Percentiles rank a stretch among this genome's conserved stretches.
phyloP scores from a whole-genome alignment of 2,888 invertebrate species.

The Therioaphis trifolii region DNA sequence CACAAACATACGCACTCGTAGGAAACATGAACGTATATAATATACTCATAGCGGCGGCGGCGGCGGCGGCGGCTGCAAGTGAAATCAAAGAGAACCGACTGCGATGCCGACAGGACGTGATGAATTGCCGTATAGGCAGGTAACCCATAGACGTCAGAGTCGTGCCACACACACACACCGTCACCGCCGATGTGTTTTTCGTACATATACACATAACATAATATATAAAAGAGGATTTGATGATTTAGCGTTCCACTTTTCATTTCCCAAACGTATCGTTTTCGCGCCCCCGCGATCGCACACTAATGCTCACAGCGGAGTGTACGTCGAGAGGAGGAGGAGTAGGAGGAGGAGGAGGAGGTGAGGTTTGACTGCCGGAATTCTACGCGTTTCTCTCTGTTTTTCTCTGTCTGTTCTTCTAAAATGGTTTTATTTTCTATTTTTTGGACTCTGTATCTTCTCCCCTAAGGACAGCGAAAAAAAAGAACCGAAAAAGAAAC shows the following conservation, averaged over 20 bases:
- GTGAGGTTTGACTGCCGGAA: no score
- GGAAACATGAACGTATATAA: background rate
- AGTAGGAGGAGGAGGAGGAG: background rate
- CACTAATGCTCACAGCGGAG: background rate
- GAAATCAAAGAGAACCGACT: slow-evolving; percentile 36
- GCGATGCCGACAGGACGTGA: slow-evolving; percentile 10
- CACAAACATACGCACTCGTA: background rate
- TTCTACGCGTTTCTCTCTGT: background rate
- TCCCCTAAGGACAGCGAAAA: background rate
- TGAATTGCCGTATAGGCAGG: background rate
- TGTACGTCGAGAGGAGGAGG: background rate
- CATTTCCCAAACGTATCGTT: slow-evolving; percentile 45
- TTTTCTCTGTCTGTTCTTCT: no score
- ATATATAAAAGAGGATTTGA: slow-evolving; percentile 22
- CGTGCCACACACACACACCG: background rate
- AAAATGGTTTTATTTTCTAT: background rate
- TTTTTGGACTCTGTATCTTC: background rate
- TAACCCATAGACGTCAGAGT: background rate
- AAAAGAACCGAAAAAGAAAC: background rate
- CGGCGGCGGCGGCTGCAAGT: background rate
- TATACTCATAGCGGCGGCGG: background rate
- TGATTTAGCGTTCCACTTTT: slow-evolving; percentile 43
- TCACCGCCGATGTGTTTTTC: slow-evolving; percentile 19
- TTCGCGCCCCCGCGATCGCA: background rate
- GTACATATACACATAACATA: no score